Evolutionary conservation across 2,888 invertebrate species (phyloP).

Genomic region (Kuschelorhynchus macadamiae): DNA sequence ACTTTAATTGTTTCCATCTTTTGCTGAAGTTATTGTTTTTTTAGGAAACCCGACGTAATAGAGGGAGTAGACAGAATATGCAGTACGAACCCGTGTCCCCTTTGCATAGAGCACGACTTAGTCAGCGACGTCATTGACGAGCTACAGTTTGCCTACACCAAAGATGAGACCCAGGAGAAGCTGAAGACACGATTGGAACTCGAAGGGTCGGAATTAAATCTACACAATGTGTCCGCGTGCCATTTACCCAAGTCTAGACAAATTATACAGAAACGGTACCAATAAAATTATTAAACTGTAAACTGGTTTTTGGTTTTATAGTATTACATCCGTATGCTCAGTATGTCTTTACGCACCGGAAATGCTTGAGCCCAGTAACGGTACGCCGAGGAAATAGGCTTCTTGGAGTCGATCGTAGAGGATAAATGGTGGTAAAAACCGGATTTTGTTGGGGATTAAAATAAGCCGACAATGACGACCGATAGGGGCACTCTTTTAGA

Average conservation of each 20-base stretch:
- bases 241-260: conserved; percentile 71
- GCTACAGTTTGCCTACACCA: conserved; percentile 65
- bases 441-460: too few relatives aligned
- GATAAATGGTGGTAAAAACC: too few relatives aligned
- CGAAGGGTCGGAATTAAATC: conserved; percentile 65
- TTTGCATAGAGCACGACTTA: conserved; percentile 72
- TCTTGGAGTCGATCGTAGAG: too few relatives aligned
- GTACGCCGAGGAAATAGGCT: too few relatives aligned
- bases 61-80: conserved; percentile 65
- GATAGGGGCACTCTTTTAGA: too few relatives aligned
- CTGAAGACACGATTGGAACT: conserved; percentile 61
- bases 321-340: too few relatives aligned
- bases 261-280: conserved; percentile 70
- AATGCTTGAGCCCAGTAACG: too few relatives aligned
- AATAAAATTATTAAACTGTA: too few relatives aligned
- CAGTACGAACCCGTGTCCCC: conserved; percentile 70
- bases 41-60: conserved; percentile 61
- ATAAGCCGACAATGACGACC: too few relatives aligned
- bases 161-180: conserved; percentile 64
- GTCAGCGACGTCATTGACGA: conserved; percentile 69
- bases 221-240: conserved; percentile 71
- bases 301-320: too few relatives aligned
- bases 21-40: conserved; percentile 7
- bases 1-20: too few relatives aligned
- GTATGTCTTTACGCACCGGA: too few relatives aligned